phyloP scores from a whole-genome alignment of 2,113 vertebrate species.

The Ictalurus furcatus region DNA sequence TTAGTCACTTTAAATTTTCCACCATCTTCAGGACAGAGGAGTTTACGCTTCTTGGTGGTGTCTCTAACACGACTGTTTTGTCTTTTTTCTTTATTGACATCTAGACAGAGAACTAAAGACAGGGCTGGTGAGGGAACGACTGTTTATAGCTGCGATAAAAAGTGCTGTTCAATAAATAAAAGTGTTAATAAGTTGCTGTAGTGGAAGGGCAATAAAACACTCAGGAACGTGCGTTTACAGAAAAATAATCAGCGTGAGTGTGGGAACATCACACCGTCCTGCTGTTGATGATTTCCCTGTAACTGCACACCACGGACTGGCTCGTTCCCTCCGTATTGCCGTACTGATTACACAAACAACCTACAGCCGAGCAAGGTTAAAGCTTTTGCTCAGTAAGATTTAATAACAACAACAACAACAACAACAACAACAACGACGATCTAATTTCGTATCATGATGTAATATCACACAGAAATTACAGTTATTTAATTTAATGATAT shows the following conservation, averaged over 20 bases:
- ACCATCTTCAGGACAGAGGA: too few species aligned
- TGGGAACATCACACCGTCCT: background rate
- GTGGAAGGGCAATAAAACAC: background rate
- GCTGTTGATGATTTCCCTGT: background rate
- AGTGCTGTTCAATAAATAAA: background rate
- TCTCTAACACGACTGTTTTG: too few species aligned
- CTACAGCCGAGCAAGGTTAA: background rate
- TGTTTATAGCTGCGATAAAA: too few species aligned
- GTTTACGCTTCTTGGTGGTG: too few species aligned
- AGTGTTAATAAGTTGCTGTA: background rate
- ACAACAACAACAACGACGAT: background rate
- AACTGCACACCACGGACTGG: background rate
- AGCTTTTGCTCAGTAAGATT: background rate
- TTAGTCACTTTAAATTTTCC: too few species aligned
- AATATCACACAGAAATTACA: too few species aligned
- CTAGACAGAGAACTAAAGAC: too few species aligned
- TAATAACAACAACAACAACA: background rate
- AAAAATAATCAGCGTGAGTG: background rate
- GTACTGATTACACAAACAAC: background rate
- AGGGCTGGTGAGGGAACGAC: too few species aligned
- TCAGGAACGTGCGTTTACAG: background rate
- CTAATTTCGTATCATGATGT: background rate
- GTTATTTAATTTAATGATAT: too few species aligned
- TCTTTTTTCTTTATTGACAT: too few species aligned
- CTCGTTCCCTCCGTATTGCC: background rate